Evolutionary conservation across 2,113 vertebrate species (phyloP).

Genomic region (Gambusia holbrooki): DNA sequence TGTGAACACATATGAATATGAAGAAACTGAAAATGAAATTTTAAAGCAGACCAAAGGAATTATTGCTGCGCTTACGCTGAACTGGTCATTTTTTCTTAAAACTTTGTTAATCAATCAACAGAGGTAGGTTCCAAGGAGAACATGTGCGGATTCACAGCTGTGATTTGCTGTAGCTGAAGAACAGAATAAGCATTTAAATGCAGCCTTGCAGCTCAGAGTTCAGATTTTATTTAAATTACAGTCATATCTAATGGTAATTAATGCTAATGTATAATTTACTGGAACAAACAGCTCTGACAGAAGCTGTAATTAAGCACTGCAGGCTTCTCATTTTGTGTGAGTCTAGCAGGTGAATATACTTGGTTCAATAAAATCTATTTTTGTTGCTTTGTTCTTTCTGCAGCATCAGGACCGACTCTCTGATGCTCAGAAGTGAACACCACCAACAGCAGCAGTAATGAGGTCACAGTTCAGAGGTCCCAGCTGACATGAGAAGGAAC

Average conservation of each 20-base stretch:
- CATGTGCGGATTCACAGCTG: neutral
- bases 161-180: neutral
- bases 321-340: constrained; percentile 9
- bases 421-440: constrained; percentile 23
- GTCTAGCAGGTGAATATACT: constrained; percentile 10
- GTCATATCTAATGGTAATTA: constrained; percentile 52
- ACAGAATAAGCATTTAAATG: constrained; percentile 13
- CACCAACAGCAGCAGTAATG: constrained; percentile 40
- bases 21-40: neutral
- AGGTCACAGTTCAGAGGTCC: constrained; percentile 50
- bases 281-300: constrained; percentile 38
- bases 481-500: constrained; percentile 31
- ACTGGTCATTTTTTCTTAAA: neutral
- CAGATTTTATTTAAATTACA: constrained; percentile 33
- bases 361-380: constrained; percentile 18
- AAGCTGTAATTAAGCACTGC: constrained; percentile 42
- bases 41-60: neutral
- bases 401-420: neutral
- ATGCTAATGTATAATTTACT: constrained; percentile 54
- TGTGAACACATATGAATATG: neutral
- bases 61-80: neutral
- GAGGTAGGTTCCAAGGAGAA: neutral
- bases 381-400: constrained; percentile 19
- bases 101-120: neutral
- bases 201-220: constrained; percentile 30